Base-by-base conservation (phyloP, 2,113 vertebrate genomes). In the Herpailurus yagouaroundi region DNA sequence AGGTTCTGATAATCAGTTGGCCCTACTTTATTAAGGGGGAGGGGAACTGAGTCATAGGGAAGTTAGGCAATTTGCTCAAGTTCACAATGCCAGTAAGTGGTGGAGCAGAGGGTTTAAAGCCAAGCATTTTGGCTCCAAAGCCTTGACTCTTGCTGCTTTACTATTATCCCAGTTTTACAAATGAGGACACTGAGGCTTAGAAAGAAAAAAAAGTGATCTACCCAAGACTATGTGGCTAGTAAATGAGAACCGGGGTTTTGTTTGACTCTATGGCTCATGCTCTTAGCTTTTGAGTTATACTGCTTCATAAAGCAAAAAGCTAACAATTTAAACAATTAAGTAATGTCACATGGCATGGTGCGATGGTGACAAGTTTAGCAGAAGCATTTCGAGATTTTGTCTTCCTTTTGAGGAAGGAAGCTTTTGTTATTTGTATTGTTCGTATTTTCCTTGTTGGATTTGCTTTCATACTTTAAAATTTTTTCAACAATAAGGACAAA, bases 211-310 rank as follows among this genome's bases (percentile, higher is more conserved):
- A 57, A 57, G 36, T 50, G 80, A 95, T 15, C 12, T 93, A 19
- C 23, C 63, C 4, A 86, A 91, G 63, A 76, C 41, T 23, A 74
- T 29, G 64, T 52, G 60, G 63, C 14, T 89, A 74, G 31, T 95
- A 57, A 63, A 6, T 90, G 77, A 93, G 45, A 93, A 94, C 2
- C 64, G 48, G 38, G 29, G 80, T 94, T 97, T 71, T 80, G 21
- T 83, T 92, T 87, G 90, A 87, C 57, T 64, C 41, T 50, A 81
- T 71, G 68, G 18, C 45, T 69, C 60, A 74, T 48, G 31, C 31
- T 77, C 16, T 96, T 96, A 94, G 36, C 60, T 50, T 13, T 97
- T 96, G 57, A 83, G 21, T 31, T 97, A 80, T 31, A 60, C 38
- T 89, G 15, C 82, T 36, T 96, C 52, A 27, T 31, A 38, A 79